Evolutionary conservation across 2,888 invertebrate genomes (phyloP), one percentile per base, ranked within the genome.

Genomic region (Rhopalosiphum nymphaeae): DNA sequence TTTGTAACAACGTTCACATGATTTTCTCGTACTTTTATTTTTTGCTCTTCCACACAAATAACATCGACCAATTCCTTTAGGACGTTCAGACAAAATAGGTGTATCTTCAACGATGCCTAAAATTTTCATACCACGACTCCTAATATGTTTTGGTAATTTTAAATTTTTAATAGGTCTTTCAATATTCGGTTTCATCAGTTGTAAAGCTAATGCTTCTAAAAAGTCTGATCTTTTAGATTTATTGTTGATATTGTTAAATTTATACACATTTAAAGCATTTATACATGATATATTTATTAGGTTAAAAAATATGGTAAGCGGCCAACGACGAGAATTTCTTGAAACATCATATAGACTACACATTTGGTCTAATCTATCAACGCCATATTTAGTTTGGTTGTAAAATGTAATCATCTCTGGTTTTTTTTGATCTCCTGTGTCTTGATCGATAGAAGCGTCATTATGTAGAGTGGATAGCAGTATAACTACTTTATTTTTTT

Each of bases 391-490:
- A 42, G 95, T 95, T 90, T 89, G 92, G 91, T 95, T 95, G 91
- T 95, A 95, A 94, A 95, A 95, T 36, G 95, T 92, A 26, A 95
- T 95, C 36, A 95, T 95, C 44, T 95, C 94, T 42, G 95, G 95
- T 92, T 95, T 95, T 86, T 86, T 7, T 86, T 86, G 42, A 86
- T 86, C 86, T 42, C 94, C 94, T 10, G 95, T 95, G 26, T 95
- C 94, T 94, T 94, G 90, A 95, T 95, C 94, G 57, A 95, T 95
- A 88, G 94, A 94, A 87, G 89, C 86, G 78, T 94, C 91, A 93
- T 95, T 95, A 91, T 95, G 95, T 95, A 95, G 95, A 26, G 95
- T 95, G 91, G 95, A 95, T n/a, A 95, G 78, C 84, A 95, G 94
- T 94, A 95, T 94, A 36, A 95, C 95, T 92, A 94, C 29, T 95